Evolutionary conservation across 2,113 vertebrate species (phyloP).

Genomic region (Ctenomys sociabilis): DNA sequence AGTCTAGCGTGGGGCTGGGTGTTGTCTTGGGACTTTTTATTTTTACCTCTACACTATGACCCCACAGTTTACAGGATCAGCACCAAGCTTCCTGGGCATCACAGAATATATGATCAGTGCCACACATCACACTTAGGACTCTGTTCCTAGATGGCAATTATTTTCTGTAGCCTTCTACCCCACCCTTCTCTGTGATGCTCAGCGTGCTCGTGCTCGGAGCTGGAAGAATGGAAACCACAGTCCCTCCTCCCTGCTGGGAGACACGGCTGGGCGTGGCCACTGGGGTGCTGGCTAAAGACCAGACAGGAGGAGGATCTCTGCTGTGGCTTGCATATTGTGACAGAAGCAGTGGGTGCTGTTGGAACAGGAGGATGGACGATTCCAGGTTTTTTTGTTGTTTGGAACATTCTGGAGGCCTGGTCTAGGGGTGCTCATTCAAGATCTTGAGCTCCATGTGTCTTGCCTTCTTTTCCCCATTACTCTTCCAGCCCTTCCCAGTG

Average conservation of each 20-base stretch:
- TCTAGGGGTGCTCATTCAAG: neutral
- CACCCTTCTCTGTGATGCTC: neutral
- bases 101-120: neutral
- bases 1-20: too few relatives aligned
- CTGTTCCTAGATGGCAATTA: neutral
- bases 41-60: too few relatives aligned
- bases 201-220: neutral
- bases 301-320: neutral
- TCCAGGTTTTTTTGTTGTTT: neutral
- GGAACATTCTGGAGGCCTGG: neutral
- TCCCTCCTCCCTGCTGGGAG: neutral
- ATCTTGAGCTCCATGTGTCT: neutral
- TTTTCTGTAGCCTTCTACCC: neutral
- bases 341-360: neutral
- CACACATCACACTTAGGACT: neutral
- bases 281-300: neutral
- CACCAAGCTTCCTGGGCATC: neutral
- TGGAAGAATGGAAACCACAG: neutral
- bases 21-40: too few relatives aligned
- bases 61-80: neutral
- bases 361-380: too few relatives aligned
- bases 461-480: neutral
- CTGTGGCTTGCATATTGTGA: neutral
- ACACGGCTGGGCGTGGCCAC: neutral
- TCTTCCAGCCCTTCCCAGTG: neutral